Evolutionary conservation across 2,797 vertebrate genomes (phyloP), one percentile per base, ranked within the genome.

Genomic region (Schizopygopsis pylzovi): DNA sequence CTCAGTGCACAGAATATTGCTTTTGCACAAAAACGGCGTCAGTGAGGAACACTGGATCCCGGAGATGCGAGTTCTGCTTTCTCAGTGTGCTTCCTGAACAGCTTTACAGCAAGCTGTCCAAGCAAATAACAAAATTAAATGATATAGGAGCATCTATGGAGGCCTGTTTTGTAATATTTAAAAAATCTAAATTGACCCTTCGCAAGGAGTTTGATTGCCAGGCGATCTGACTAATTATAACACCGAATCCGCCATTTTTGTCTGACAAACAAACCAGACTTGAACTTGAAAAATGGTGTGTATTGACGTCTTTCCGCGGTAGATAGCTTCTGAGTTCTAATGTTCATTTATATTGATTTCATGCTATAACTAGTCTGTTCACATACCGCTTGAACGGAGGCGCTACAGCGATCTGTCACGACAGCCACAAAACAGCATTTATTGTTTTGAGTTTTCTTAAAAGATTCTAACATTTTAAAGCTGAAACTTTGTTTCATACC

Each of bases 1-100:
- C 45, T 84, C 75, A 25, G 65, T 37, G 76, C 83, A 71, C 83
- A 47, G 52, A 78, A 67, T 78, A 84, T 67, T 70, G 76, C 56
- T 59, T 85, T 71, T 85, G 76, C 49, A 72, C 76, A 85, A 71
- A 65, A 45, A 77, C 1, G 4, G 43, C 22, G 6, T 25, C 43
- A 39, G 11, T 71, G 25, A 79, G 39, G 68, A 47, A 59, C 39
- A n/a, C 49, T 37, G 65, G 49, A 18, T 25, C 2, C 65, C 33
- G 11, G 47, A 73, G 10, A 67, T 59, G 43, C 13, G 5, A 6
- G 43, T 70, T 5, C 16, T 52, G 39, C 52, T 73, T 28, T 18
- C 43, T 52, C 33, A 20, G 45, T 13, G 4, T 28, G 43, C 65
- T 67, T 67, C 33, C 61, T 67, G 16, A 68, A 68, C 73, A 68